Base-by-base conservation (phyloP, 2,888 invertebrate species). In the Eupithecia exiguata region DNA sequence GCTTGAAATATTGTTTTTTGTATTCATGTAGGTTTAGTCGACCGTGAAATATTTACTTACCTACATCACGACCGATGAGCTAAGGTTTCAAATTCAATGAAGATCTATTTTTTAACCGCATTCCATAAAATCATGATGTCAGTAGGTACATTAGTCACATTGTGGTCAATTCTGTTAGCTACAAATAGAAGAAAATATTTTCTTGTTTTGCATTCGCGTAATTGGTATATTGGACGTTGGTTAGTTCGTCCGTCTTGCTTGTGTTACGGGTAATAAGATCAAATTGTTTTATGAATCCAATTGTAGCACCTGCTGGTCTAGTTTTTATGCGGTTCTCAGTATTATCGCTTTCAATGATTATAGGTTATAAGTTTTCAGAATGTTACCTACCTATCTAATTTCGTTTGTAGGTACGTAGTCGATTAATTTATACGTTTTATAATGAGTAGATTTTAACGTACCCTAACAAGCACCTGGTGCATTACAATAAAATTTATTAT, bases 261-360 rank as follows among this genome's bases (percentile, higher is more conserved):
- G 61, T 46, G 53, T 77, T 76, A 71, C 71, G 75, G 70, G 74
- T 77, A 78, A 78, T 80, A 78, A 77, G 71, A 75, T 46, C 68
- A 80, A 80, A 80, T 80, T 80, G 75, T 78, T 85, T 79, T 82
- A 80, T 82, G 79, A 83, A 83, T 80, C 79, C 79, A 84, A 87
- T 87, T 87, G 86, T 86, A 86, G 71, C 79, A 78, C 82, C 83
- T 77, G 83, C 80, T 78, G 81, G 79, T 84, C 87, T 84, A 86
- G 84, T 88, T 89, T 88, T 89, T 88, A 83, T 84, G 75, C 78
- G 78, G 82, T 84, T 86, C 85, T 75, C 84, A 85, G 84, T 84
- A 84, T 86, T 85, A 84, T 82, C 82, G 81, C 79, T 83, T 84
- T 79, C 84, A 84, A 83, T 86, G 83, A 83, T 82, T 81, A 81